Evolutionary conservation across 2,888 invertebrate species (phyloP).

Genomic region (Sinhomidia bicolor): DNA sequence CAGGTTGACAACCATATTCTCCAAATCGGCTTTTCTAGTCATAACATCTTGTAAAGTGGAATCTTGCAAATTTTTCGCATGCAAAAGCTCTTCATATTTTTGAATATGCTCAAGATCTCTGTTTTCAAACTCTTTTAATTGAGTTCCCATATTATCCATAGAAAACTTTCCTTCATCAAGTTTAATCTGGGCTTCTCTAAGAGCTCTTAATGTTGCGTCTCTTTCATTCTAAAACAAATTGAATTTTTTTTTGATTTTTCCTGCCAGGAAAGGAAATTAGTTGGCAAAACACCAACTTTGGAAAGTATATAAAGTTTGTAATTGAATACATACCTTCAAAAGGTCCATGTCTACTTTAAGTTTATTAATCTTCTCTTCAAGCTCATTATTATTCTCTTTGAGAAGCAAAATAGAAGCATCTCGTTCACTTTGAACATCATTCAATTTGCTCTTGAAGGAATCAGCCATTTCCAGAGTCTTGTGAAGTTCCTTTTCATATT

Average conservation of each 20-base stretch:
- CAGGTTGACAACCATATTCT: constrained; percentile 53
- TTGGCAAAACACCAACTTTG: not conserved
- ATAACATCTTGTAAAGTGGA: constrained; percentile 25
- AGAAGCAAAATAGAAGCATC: constrained; percentile 59
- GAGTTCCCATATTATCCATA: constrained; percentile 62
- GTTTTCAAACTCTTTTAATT: constrained; percentile 58
- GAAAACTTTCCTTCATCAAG: constrained; percentile 69
- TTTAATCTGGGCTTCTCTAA: constrained; percentile 75
- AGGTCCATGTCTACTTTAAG: constrained; percentile 65
- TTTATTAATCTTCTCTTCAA: constrained; percentile 57
- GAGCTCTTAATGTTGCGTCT: constrained; percentile 73
- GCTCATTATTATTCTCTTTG: constrained; percentile 41
- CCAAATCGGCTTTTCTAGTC: constrained; percentile 48
- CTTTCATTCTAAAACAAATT: constrained; percentile 73
- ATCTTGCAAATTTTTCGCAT: constrained; percentile 37
- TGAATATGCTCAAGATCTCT: constrained; percentile 29
- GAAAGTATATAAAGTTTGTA: not conserved
- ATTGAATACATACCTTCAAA: constrained; percentile 46
- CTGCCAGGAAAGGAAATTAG: not conserved
- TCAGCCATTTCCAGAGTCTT: constrained; percentile 76
- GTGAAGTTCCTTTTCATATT: constrained; percentile 77
- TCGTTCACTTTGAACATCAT: constrained; percentile 60
- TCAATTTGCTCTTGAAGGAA: constrained; percentile 72
- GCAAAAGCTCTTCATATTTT: constrained; percentile 66
- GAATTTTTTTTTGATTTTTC: not conserved